Evolutionary conservation across 2,797 vertebrate genomes (phyloP).

Genomic region (Masticophis lateralis): DNA sequence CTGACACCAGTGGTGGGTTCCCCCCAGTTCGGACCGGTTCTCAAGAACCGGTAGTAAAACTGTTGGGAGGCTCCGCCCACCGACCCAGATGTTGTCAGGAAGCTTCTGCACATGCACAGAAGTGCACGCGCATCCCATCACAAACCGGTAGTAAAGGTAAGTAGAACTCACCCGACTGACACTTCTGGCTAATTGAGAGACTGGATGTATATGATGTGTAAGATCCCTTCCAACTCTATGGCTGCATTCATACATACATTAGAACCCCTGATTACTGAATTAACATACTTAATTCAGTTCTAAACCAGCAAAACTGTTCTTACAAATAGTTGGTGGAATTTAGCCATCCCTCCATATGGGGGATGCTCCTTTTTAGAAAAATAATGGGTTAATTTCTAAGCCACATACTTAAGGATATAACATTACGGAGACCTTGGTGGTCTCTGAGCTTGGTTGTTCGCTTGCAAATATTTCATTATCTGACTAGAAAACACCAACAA

Average conservation of each 20-base stretch:
- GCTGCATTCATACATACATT: not conserved
- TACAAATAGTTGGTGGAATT: not conserved
- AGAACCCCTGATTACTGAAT: not conserved
- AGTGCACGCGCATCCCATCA: no score
- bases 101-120: no score
- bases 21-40: no score
- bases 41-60: no score
- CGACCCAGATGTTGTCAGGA: fast-evolving
- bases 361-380: not conserved
- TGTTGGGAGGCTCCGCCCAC: no score
- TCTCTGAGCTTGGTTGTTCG: not conserved
- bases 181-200: not conserved
- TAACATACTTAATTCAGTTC: not conserved
- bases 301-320: not conserved
- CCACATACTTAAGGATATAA: not conserved
- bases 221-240: not conserved
- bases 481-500: not conserved
- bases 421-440: not conserved
- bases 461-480: not conserved
- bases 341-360: not conserved
- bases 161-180: not conserved
- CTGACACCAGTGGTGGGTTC: no score
- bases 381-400: not conserved
- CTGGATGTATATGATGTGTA: not conserved
- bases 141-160: no score